Evolutionary conservation across 2,113 vertebrate genomes (phyloP).

Genomic region (Tyto alba): DNA sequence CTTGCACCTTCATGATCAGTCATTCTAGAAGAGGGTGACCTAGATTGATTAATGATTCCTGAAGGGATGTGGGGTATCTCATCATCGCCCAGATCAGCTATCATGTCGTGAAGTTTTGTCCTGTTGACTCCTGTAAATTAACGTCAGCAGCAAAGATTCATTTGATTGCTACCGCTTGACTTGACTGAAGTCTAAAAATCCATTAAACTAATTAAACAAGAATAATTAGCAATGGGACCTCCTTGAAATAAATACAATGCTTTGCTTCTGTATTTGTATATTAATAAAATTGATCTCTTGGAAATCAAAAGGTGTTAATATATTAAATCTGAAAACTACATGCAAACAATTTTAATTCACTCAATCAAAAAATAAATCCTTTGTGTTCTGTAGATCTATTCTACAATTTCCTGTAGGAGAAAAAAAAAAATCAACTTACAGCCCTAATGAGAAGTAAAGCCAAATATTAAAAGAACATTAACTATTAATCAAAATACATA

Average conservation of each 20-base stretch:
- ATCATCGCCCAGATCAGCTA: constrained; percentile 82
- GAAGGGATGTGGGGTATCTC: constrained; percentile 78
- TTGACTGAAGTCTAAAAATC: constrained; percentile 61
- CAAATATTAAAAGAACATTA: constrained; percentile 16
- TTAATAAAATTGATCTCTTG: background rate
- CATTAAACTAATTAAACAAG: constrained; percentile 52
- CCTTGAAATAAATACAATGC: constrained; percentile 42
- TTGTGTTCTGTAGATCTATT: background rate
- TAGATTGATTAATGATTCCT: constrained; percentile 80
- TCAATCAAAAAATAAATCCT: background rate
- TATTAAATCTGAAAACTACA: constrained; percentile 17
- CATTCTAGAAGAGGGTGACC: constrained; percentile 79
- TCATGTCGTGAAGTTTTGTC: constrained; percentile 80
- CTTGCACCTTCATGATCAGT: constrained; percentile 81
- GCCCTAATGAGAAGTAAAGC: background rate
- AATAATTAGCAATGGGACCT: constrained; percentile 38
- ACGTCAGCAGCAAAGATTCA: constrained; percentile 76
- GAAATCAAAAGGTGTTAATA: constrained; percentile 22
- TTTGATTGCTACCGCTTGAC: constrained; percentile 68
- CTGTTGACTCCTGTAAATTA: constrained; percentile 81
- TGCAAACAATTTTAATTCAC: constrained; percentile 2
- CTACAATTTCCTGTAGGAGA: constrained; percentile 27
- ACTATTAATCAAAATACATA: background rate
- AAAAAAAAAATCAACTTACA: background rate
- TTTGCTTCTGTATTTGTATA: constrained; percentile 1